Evolutionary conservation across 2,113 vertebrate species (phyloP), one percentile per base, ranked within the genome.

Genomic region (Corythaixoides concolor): DNA sequence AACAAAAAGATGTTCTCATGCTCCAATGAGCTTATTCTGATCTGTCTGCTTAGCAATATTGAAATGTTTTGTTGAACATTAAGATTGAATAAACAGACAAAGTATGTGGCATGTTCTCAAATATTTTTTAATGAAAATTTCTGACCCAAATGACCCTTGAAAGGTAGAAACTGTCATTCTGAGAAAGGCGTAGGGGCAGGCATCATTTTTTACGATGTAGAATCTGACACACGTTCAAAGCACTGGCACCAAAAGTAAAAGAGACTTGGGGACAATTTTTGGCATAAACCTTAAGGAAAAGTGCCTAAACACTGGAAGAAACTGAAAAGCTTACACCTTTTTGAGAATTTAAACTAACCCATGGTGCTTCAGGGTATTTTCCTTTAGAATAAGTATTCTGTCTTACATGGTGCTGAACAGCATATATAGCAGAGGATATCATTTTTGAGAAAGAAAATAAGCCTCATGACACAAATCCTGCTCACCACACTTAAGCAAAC

Each of bases 81-180:
- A 89, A 93, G 84, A 95, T 62, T 75, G 89, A 91, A 96, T 92
- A 95, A 94, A 77, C 95, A 96, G 95, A 95, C 62, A 89, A 93
- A 50, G 92, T 79, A 93, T 88, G 67, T 95, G 95, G 96, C 90
- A 60, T 62, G 91, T 62, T 66, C 77, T 97, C 95, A 95, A 97
- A 93, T 97, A 95, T 96, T 97, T 97, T 95, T 97, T 82, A 97
- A 97, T 95, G 91, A 97, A 96, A 96, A 83, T 74, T 89, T 97
- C 77, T 95, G 81, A 85, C 89, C 94, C 70, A 93, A 55, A 82
- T 37, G 84, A 95, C 89, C 92, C 53, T 69, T 79, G 58, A 91
- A 94, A 97, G 88, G 95, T 93, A 97, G 91, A 92, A 94, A 55
- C 77, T 95, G 89, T 91, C 90, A 72, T 87, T 93, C 83, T 76